phyloP scores from a whole-genome alignment of 2,888 invertebrate genomes.

The Thysanoteuthis rhombus region DNA sequence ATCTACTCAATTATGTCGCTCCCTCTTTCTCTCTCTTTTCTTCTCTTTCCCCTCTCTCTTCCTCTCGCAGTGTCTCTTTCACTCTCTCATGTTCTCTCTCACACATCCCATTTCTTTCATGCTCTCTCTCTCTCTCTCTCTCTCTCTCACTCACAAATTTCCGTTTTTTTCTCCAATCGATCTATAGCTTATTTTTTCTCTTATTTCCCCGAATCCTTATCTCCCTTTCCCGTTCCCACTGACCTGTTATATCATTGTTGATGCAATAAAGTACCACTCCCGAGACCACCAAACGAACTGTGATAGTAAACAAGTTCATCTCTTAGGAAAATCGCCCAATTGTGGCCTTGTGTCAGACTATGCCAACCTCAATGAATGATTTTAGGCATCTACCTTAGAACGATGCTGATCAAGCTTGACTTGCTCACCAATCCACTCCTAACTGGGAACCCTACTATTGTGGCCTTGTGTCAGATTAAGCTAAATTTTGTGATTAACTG shows the following conservation, averaged over 20 bases:
- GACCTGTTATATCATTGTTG: neutral
- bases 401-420: neutral
- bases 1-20: neutral
- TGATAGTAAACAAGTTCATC: neutral
- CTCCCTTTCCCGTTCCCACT: neutral
- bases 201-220: neutral
- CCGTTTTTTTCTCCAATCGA: neutral
- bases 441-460: neutral
- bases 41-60: too few relatives aligned
- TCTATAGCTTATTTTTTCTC: neutral
- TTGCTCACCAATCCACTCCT: neutral
- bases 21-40: neutral
- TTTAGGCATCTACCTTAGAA: neutral
- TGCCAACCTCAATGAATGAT: neutral
- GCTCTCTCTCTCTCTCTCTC: neutral
- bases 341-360: neutral
- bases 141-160: neutral
- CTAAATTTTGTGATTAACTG: too few relatives aligned
- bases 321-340: neutral
- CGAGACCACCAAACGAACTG: neutral
- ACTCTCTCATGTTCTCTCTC: neutral
- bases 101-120: too few relatives aligned
- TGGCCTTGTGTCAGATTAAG: neutral
- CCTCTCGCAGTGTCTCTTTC: too few relatives aligned
- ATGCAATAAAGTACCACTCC: neutral